phyloP scores from a whole-genome alignment of 2,113 vertebrate genomes.

The Poecile atricapillus region DNA sequence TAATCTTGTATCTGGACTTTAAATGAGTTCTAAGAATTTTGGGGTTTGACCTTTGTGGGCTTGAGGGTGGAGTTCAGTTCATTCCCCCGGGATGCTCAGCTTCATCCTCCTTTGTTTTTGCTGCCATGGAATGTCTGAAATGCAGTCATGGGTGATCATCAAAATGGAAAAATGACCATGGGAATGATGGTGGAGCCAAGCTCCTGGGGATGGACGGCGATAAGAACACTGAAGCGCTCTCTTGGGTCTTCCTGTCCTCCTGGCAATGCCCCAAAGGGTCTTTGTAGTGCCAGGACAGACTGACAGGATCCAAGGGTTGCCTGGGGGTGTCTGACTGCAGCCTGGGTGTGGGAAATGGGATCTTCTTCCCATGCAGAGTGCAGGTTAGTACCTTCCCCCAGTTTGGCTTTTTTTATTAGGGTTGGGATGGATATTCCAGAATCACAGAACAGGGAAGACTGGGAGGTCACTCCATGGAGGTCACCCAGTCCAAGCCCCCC shows the following conservation, averaged over 20 bases:
- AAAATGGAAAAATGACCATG: background rate
- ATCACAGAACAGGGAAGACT: background rate
- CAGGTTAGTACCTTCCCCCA: background rate
- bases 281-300: background rate
- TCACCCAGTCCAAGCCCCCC: background rate
- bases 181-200: background rate
- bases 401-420: rapidly evolving
- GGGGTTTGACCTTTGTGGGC: background rate
- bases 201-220: background rate
- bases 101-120: background rate
- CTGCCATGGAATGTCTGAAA: background rate
- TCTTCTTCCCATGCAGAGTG: background rate
- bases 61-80: background rate
- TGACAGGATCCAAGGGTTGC: background rate
- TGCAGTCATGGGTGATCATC: background rate
- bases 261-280: background rate
- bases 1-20: conserved; percentile 30
- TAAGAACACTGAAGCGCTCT: background rate
- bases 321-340: background rate
- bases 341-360: background rate
- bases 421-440: background rate
- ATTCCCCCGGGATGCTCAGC: background rate
- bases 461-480: background rate
- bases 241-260: background rate
- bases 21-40: conserved; percentile 27